A percentile compares a stretch with the other conserved stretches of the same genome.
phyloP scores from a whole-genome alignment of 1,140 invertebrate genomes.

The Zaprionus ghesquierei region DNA sequence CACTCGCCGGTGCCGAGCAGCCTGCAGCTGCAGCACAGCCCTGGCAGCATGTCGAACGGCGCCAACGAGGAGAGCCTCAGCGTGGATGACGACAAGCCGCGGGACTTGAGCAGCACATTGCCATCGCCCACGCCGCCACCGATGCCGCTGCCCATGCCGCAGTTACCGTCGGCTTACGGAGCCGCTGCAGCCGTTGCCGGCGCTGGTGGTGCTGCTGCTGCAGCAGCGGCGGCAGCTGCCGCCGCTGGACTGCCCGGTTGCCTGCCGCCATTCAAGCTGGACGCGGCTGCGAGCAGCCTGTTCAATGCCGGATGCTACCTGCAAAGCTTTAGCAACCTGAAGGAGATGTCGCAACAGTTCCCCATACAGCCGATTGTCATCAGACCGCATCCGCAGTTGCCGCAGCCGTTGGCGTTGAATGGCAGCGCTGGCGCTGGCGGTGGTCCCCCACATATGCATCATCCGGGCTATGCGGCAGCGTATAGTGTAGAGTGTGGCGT shows the following conservation, averaged over 20 bases:
- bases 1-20: constrained; percentile 84
- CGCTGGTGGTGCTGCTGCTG: constrained; percentile 1
- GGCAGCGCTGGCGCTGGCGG: constrained; percentile 39
- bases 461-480: constrained; percentile 74
- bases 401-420: constrained; percentile 73
- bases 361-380: constrained; percentile 82
- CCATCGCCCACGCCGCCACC: constrained; percentile 56
- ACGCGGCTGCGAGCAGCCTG: constrained; percentile 64
- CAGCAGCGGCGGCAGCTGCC: neutral
- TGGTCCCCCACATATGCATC: constrained; percentile 82
- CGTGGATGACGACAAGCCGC: constrained; percentile 79
- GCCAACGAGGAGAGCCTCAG: constrained; percentile 80
- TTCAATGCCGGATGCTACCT: constrained; percentile 81
- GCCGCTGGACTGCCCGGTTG: constrained; percentile 42
- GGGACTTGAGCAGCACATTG: constrained; percentile 68
- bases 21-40: constrained; percentile 80
- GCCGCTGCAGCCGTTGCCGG: constrained; percentile 19
- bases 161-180: constrained; percentile 50
- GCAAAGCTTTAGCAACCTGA: constrained; percentile 80
- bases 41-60: constrained; percentile 80
- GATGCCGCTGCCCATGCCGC: constrained; percentile 39
- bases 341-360: constrained; percentile 81
- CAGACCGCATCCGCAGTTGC: constrained; percentile 80
- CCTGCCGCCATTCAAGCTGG: constrained; percentile 74
- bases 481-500: constrained; percentile 72